Percentiles rank a stretch among this genome's conserved stretches.
These are phyloP conservation scores for Sakesphorus luctuosus DNA, from an alignment of 2,113 vertebrate species.

Conservation along the genomic window DNA sequence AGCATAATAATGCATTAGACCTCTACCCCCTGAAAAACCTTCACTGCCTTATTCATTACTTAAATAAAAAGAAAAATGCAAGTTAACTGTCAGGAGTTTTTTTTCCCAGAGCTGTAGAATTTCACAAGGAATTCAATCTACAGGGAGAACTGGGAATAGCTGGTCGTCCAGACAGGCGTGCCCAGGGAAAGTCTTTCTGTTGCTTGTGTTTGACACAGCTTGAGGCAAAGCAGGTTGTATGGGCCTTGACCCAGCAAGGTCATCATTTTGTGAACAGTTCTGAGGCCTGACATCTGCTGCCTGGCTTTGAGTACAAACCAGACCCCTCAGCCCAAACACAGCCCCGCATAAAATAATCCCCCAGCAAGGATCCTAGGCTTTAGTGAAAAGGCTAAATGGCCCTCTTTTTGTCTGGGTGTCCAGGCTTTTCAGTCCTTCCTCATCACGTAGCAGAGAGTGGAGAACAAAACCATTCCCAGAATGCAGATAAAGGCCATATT, in stretches of 20 bases:
- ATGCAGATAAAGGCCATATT: slow-evolving; percentile 68
- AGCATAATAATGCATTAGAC: slow-evolving; percentile 45
- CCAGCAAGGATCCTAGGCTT: slow-evolving; percentile 78
- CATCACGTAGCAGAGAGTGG: slow-evolving; percentile 33
- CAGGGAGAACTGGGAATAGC: slow-evolving; percentile 54
- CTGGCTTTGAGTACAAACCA: slow-evolving; percentile 74
- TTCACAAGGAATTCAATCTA: slow-evolving; percentile 73
- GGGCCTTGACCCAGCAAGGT: slow-evolving; percentile 78
- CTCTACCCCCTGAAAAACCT: slow-evolving; percentile 64
- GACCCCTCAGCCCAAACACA: slow-evolving; percentile 77
- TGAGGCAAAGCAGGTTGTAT: slow-evolving; percentile 74
- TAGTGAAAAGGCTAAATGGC: slow-evolving; percentile 76
- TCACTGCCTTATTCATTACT: slow-evolving; percentile 64
- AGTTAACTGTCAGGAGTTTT: slow-evolving; percentile 66
- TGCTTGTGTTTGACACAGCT: slow-evolving; percentile 74
- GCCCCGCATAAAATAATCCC: slow-evolving; percentile 78
- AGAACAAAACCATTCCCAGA: slow-evolving; percentile 69
- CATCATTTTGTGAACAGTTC: slow-evolving; percentile 78
- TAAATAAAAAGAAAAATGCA: slow-evolving; percentile 65
- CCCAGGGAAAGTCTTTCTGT: slow-evolving; percentile 72
- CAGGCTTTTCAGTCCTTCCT: slow-evolving; percentile 68
- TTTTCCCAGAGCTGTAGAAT: slow-evolving; percentile 68
- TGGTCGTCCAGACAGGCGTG: slow-evolving; percentile 68
- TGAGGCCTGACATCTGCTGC: slow-evolving; percentile 82
- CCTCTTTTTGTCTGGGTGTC: slow-evolving; percentile 71